Base-by-base conservation (phyloP, 1,140 invertebrate species). In the Temnothorax longispinosus region DNA sequence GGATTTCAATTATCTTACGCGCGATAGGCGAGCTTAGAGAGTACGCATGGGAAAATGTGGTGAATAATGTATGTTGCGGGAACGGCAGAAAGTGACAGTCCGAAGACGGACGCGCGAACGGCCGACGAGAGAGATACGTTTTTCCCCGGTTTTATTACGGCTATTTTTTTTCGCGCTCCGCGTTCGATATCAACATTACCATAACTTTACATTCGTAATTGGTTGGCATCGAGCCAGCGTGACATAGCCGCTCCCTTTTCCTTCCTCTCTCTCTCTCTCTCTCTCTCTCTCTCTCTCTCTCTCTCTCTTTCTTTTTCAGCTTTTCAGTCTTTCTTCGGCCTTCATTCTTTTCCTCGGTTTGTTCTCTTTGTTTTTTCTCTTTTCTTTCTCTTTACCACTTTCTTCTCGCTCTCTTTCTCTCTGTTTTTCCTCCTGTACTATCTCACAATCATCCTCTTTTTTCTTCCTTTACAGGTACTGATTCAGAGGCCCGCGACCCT, bases 131-230 rank as follows among this genome's bases (percentile, higher is more conserved):
- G 32, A 64, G 58, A 3, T 41, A 41, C 6, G 6, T 41, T 69
- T 71, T 67, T 38, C 64, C 54, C 27, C 58, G 44, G 27, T 77
- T 89, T 82, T 87, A 87, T 84, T 77, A 84, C 85, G 65, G 21
- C 21, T 58, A 87, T 86, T 67, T 85, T 85, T 87, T 44, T 50
- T 50, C 41, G 21, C 54, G 47, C n/a, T 52, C 11, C 84, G 21
- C 76, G 64, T 44, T 62, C 88, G 77, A 86, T 87, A 91, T 91
- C 88, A 86, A 88, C 91, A 87, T 91, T 88, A 91, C 80, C 82
- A 91, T 91, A 91, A 90, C 80, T 91, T 91, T 91, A 89, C 88
- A 91, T 89, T 88, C 71, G 80, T 91, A 91, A 91, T 90, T 91
- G 88, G 86, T 77, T 90, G 90, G 88, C 90, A 67, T 77, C 56